Evolutionary conservation across 2,797 vertebrate species (phyloP).

Genomic region (Bradypodion pumilum): DNA sequence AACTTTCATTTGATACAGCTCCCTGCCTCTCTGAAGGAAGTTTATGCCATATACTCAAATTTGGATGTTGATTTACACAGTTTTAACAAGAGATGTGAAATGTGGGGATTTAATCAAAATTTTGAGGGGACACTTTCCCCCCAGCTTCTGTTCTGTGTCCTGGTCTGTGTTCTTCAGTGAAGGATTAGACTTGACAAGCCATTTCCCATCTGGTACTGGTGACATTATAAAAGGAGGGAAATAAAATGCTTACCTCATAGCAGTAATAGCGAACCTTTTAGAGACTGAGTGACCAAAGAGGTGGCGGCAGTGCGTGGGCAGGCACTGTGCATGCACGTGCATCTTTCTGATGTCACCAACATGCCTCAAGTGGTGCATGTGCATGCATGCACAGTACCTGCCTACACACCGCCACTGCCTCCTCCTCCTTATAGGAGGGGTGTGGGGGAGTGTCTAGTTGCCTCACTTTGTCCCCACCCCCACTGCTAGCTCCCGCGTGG

Average conservation of each 20-base stretch:
- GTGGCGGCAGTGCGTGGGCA: too few species aligned
- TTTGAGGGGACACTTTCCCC: neutral
- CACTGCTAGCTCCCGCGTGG: too few species aligned
- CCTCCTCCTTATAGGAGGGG: too few species aligned
- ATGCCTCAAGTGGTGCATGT: too few species aligned
- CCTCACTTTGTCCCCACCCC: too few species aligned
- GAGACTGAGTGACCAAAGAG: too few species aligned
- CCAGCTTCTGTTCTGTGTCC: neutral
- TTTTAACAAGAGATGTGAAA: neutral
- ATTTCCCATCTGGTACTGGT: neutral
- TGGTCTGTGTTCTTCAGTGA: neutral
- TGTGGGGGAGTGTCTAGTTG: too few species aligned
- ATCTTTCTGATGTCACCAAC: too few species aligned
- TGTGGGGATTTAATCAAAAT: neutral
- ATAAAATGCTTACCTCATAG: neutral
- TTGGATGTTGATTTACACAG: neutral
- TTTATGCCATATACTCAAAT: slow-evolving; percentile 33
- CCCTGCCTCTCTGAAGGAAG: slow-evolving; percentile 31
- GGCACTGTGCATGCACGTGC: too few species aligned
- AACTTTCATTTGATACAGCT: slow-evolving; percentile 16
- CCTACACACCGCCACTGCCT: too few species aligned
- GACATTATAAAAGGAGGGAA: neutral
- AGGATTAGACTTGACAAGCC: neutral
- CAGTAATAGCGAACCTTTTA: neutral
- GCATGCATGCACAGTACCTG: too few species aligned